Conservation (phyloP, 2,797 vertebrate genomes). For the Sebastes vulpes region DNA sequence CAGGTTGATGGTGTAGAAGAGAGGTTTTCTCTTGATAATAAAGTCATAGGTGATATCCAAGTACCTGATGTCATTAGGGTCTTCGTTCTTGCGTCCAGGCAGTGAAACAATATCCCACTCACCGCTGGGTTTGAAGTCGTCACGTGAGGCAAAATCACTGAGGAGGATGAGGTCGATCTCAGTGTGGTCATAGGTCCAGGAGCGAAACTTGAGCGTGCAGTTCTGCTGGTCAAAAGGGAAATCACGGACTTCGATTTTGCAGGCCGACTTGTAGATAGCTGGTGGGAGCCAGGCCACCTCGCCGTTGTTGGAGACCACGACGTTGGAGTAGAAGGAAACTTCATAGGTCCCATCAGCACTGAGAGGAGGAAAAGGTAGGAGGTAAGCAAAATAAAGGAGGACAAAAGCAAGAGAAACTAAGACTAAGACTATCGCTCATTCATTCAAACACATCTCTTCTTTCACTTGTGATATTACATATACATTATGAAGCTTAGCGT, state of each 20-base stretch:
- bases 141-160: constrained; percentile 86
- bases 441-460: not conserved
- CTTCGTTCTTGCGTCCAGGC: constrained; percentile 87
- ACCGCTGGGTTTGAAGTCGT: constrained; percentile 88
- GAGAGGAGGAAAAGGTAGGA: not conserved
- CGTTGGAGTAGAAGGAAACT: constrained; percentile 89
- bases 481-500: not conserved
- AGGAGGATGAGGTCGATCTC: constrained; percentile 88
- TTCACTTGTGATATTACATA: not conserved
- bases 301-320: constrained; percentile 85
- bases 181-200: constrained; percentile 89
- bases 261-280: constrained; percentile 89
- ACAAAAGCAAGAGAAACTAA: not conserved
- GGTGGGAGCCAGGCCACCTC: constrained; percentile 88
- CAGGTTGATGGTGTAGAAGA: constrained; percentile 89
- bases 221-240: constrained; percentile 91
- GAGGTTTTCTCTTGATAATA: constrained; percentile 86
- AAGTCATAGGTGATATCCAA: constrained; percentile 89
- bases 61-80: constrained; percentile 84
- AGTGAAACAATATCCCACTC: constrained; percentile 89
- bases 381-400: not conserved
- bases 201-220: constrained; percentile 89
- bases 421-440: not conserved
- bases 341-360: constrained; percentile 89
- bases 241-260: constrained; percentile 89